These are phyloP conservation scores for Alloplasta piceator DNA, from an alignment of 2,888 invertebrate species.

Conservation along the genomic window DNA sequence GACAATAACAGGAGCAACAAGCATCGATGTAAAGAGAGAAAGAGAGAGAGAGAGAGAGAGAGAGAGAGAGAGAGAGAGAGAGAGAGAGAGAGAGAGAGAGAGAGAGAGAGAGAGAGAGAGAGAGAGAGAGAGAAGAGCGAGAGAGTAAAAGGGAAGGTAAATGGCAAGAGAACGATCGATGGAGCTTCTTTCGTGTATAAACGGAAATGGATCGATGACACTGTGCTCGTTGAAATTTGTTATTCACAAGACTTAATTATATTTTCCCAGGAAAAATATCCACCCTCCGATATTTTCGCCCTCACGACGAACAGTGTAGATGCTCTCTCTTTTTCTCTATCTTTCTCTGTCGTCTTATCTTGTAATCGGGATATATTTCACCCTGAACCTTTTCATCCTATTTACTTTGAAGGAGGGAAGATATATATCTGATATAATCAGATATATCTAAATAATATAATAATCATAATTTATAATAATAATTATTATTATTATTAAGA, in stretches of 20 bases:
- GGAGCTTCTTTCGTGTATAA: conserved; percentile 32
- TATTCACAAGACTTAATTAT: conserved; percentile 46
- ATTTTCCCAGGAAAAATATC: conserved; percentile 53
- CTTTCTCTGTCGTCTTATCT: not conserved
- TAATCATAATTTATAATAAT: too few species aligned
- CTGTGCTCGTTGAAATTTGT: conserved; percentile 30
- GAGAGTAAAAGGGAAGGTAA: not conserved
- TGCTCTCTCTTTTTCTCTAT: too few species aligned
- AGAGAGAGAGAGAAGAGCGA: too few species aligned
- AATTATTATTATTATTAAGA: too few species aligned
- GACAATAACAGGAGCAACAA: conserved; percentile 41
- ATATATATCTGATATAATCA: too few species aligned
- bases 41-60: not conserved
- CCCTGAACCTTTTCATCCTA: not conserved
- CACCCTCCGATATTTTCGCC: conserved; percentile 22
- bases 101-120: not conserved
- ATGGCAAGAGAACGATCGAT: conserved; percentile 57
- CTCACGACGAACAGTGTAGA: not conserved
- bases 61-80: not conserved
- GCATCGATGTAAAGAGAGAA: not conserved
- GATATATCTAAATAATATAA: too few species aligned
- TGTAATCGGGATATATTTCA: not conserved
- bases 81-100: not conserved
- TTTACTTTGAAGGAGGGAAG: not conserved
- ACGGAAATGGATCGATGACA: conserved; percentile 63